Evolutionary conservation across 1,140 invertebrate species (phyloP), one percentile per base, ranked within the genome.

Genomic region (Drosophila saltans): DNA sequence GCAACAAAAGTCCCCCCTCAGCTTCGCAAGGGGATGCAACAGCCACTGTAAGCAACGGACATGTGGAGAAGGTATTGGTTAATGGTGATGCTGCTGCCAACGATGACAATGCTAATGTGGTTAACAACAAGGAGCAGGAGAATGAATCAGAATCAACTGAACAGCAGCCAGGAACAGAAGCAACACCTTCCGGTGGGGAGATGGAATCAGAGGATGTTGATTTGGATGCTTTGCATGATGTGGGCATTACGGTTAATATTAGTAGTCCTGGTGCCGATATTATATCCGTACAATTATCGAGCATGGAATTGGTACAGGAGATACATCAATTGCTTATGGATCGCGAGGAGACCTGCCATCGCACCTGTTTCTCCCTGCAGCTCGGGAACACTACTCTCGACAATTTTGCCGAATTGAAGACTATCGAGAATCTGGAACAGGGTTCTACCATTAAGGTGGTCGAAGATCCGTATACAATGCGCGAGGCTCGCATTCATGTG

Each of bases 261-360:
- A 94, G 96, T 41, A 96, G 97, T 73, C 97, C 98, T 8, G 97
- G 97, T 8, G 94, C 97, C 4, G 98, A 99, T 80, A 94, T 96
- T 3, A 96, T 99, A 92, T 97, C 98, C 89, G 97, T 99, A 88
- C 97, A 98, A 93, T 96, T 99, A 2, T 99, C 98, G 10, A 98
- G 97, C 90, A 98, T 98, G 96, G 98, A 99, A 92, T 93, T 99
- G 43, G 98, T 99, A 0, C 98, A 99, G 94, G 99, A 99, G 94
- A 99, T 99, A 60, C 98, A 99, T 92, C 98, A 99, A 93, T 93
- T 99, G 59, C 93, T 99, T 7, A 99, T 99, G 97, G 98, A 99
- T 92, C 94, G 98, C 39, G 98, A 99, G 92, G 98, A 99, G 90
- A 99, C 98, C 0, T 99, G 98, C 90, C 98, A 99, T 88, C 94